Percentiles rank a stretch among this genome's conserved stretches.
phyloP scores from a whole-genome alignment of 2,797 vertebrate genomes.

The Girardinus metallicus region DNA sequence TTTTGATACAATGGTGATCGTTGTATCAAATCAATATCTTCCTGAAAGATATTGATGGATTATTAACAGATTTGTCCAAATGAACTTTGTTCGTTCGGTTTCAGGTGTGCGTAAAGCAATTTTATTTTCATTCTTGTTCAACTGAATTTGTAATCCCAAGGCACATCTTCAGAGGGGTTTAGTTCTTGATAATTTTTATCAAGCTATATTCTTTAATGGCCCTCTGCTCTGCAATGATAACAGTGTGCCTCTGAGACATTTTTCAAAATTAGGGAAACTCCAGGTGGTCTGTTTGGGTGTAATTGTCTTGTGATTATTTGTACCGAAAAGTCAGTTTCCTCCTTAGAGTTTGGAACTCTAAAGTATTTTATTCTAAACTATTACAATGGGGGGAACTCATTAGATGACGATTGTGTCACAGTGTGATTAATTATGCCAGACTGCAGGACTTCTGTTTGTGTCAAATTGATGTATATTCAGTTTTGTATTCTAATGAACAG shows the following conservation, averaged over 20 bases:
- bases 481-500: constrained; percentile 76
- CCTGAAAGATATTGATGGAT: not conserved
- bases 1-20: not conserved
- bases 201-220: too few relatives aligned
- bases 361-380: constrained; percentile 68
- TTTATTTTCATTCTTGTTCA: not conserved
- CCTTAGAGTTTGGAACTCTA: constrained; percentile 54
- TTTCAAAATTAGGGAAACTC: constrained; percentile 1
- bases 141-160: not conserved
- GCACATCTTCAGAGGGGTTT: not conserved
- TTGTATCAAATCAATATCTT: too few relatives aligned
- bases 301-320: constrained; percentile 2
- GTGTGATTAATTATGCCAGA: constrained; percentile 81
- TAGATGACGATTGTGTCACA: constrained; percentile 74
- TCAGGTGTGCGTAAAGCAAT: not conserved
- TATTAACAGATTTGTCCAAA: not conserved
- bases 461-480: constrained; percentile 81
- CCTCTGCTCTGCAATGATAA: not conserved
- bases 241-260: not conserved
- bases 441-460: constrained; percentile 80
- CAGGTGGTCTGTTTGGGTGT: not conserved
- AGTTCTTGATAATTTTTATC: not conserved
- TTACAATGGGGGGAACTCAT: constrained; percentile 78
- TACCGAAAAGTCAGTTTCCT: constrained; percentile 21
- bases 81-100: not conserved